Conservation (phyloP, 2,888 invertebrate species). For the Dolichopus griseipennis region DNA sequence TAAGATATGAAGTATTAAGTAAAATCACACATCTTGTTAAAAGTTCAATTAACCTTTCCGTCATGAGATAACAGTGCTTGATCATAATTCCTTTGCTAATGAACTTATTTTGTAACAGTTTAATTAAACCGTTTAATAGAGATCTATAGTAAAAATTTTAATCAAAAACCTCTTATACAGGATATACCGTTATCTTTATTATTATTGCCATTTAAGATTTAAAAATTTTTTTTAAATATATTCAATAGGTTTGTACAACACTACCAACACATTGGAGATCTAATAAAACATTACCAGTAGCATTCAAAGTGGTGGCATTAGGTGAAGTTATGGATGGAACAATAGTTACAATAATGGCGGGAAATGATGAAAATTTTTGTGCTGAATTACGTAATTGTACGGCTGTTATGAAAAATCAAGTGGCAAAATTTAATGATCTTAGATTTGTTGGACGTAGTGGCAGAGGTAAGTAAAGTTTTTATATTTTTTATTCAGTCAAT, state of each 20-base stretch:
- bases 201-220: not conserved
- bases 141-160: too few species aligned
- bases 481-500: too few species aligned
- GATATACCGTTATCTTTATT: too few species aligned
- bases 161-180: too few species aligned
- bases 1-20: too few species aligned
- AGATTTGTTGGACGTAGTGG: slow-evolving; percentile 95
- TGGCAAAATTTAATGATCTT: slow-evolving; percentile 95
- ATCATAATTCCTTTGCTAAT: too few species aligned
- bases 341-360: slow-evolving; percentile 83
- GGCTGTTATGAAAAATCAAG: slow-evolving; percentile 93
- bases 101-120: too few species aligned
- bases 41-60: too few species aligned
- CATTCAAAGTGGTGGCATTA: slow-evolving; percentile 88
- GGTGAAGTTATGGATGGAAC: slow-evolving; percentile 93
- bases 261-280: slow-evolving; percentile 94
- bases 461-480: slow-evolving; percentile 61
- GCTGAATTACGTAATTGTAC: slow-evolving; percentile 89
- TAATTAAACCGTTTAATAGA: too few species aligned
- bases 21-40: too few species aligned
- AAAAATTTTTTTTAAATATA: not conserved
- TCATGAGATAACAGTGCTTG: too few species aligned
- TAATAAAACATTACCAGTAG: slow-evolving; percentile 92
- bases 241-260: slow-evolving; percentile 63
- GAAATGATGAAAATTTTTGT: slow-evolving; percentile 95